phyloP scores from a whole-genome alignment of 2,797 vertebrate genomes.

The Pantherophis alleghaniensis region DNA sequence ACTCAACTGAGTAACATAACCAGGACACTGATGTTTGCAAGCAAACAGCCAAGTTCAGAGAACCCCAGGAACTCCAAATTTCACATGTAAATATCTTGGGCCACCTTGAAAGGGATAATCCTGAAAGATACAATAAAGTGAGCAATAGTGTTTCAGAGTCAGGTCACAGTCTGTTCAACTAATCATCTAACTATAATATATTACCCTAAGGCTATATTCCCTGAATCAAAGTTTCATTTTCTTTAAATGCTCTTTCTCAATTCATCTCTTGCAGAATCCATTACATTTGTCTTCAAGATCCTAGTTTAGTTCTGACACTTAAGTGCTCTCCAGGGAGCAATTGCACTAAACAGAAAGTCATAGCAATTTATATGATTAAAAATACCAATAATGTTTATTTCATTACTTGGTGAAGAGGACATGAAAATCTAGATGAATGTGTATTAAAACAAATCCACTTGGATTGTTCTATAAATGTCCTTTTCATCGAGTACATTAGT shows the following conservation, averaged over 20 bases:
- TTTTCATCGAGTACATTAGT: background rate
- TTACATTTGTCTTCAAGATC: conserved; percentile 18
- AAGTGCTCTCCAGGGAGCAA: background rate
- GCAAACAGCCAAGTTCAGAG: background rate
- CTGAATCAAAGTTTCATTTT: conserved; percentile 29
- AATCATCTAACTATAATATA: background rate
- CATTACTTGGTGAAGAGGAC: background rate
- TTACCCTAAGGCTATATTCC: background rate
- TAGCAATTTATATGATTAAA: conserved; percentile 27
- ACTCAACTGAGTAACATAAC: background rate
- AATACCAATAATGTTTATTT: conserved; percentile 21
- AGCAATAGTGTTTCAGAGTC: background rate
- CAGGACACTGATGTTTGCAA: background rate
- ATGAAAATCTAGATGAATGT: conserved; percentile 2
- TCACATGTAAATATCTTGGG: background rate
- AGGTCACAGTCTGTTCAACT: background rate
- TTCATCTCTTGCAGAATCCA: conserved; percentile 11
- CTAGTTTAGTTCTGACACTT: conserved; percentile 1
- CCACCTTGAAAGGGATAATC: background rate
- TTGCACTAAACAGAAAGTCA: conserved; percentile 19
- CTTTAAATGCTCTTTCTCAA: conserved; percentile 2
- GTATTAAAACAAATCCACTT: conserved; percentile 6
- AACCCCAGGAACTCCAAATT: background rate
- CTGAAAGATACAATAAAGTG: background rate
- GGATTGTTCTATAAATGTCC: background rate